phyloP scores from a whole-genome alignment of 2,113 vertebrate genomes.

The Thinocorus orbignyianus region DNA sequence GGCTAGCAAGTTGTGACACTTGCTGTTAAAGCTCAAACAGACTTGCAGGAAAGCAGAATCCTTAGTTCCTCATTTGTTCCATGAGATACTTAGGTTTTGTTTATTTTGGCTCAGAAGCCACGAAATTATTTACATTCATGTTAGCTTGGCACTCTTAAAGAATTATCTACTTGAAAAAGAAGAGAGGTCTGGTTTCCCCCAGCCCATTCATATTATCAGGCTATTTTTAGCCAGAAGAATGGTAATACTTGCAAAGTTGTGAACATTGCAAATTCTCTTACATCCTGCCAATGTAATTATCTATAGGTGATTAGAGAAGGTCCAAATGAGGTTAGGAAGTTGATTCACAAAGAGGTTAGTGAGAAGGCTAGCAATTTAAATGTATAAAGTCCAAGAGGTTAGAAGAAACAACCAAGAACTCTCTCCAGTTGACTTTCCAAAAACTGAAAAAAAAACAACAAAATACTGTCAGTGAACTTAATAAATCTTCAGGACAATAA shows the following conservation, averaged over 20 bases:
- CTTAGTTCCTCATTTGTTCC: neutral
- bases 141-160: neutral
- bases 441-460: neutral
- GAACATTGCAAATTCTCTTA: neutral
- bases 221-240: neutral
- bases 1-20: constrained; percentile 9
- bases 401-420: neutral
- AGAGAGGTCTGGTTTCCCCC: neutral
- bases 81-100: neutral
- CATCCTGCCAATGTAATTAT: neutral
- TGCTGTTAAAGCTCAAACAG: constrained; percentile 2
- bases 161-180: neutral
- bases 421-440: neutral
- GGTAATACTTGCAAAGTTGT: neutral
- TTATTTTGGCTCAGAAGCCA: neutral
- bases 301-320: neutral
- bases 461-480: neutral
- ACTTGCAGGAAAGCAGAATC: neutral
- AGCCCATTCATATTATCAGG: neutral
- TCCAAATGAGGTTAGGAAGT: neutral
- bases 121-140: neutral
- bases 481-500: neutral
- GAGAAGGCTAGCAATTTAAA: neutral
- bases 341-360: neutral
- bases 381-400: neutral